A percentile compares a stretch with the other conserved stretches of the same genome.
phyloP scores from a whole-genome alignment of 2,797 vertebrate species.

The Spheniscus humboldti region DNA sequence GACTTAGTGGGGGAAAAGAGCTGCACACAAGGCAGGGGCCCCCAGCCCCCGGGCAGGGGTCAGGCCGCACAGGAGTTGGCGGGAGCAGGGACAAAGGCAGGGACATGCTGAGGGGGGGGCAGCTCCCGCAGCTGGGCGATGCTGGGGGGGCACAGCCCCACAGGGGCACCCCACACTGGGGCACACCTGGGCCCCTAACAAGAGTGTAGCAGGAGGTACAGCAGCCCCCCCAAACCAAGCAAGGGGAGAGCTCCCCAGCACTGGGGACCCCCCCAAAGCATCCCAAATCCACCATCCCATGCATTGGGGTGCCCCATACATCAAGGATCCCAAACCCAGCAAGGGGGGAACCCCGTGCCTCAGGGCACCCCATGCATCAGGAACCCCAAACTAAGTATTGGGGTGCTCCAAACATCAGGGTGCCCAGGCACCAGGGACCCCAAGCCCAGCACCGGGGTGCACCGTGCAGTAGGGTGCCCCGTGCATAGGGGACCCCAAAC shows the following conservation, averaged over 20 bases:
- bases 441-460: not conserved
- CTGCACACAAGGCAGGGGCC: not conserved
- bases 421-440: not conserved
- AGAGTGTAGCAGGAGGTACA: not conserved
- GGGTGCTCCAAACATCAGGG: not conserved
- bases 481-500: not conserved
- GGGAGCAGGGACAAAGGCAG: constrained; percentile 54
- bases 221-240: not conserved
- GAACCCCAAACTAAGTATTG: not conserved
- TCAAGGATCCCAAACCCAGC: not conserved
- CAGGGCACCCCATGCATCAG: no score
- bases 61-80: constrained; percentile 16
- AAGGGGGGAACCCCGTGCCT: not conserved
- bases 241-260: not conserved
- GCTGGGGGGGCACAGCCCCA: not conserved
- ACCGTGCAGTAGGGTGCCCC: not conserved
- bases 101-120: not conserved
- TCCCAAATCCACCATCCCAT: not conserved
- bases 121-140: not conserved
- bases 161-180: not conserved
- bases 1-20: not conserved
- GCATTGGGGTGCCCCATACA: not conserved
- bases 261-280: not conserved
- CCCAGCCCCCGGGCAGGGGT: not conserved
- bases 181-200: not conserved